A percentile compares a stretch with the other conserved stretches of the same genome.
These are phyloP conservation scores for Sylvilagus bachmani DNA, from an alignment of 2,113 vertebrate species.

Conservation along the genomic window DNA sequence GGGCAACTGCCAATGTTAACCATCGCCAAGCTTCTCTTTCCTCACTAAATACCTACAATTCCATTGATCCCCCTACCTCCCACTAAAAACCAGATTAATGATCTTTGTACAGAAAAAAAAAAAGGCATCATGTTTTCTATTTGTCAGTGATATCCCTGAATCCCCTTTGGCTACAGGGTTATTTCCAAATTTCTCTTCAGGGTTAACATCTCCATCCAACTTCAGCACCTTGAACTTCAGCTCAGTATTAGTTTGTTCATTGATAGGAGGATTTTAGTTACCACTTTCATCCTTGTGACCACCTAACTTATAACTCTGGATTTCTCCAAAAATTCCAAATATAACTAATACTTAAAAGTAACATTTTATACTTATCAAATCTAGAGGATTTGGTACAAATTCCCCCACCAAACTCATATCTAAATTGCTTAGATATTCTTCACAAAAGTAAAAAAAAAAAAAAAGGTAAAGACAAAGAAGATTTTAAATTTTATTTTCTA, in stretches of 20 bases:
- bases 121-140: neutral
- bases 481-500: neutral
- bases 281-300: too few relatives aligned
- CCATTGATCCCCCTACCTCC: too few relatives aligned
- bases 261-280: neutral
- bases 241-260: neutral
- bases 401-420: neutral
- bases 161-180: accelerated
- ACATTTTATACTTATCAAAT: neutral
- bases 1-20: neutral
- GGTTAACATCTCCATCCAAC: neutral
- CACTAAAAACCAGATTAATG: neutral
- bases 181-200: neutral
- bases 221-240: neutral
- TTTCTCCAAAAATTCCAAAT: neutral
- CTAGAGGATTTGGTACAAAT: accelerated
- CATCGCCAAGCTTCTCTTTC: neutral
- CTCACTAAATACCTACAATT: neutral
- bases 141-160: neutral
- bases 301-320: neutral
- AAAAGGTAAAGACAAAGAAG: neutral
- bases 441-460: neutral
- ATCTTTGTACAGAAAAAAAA: neutral
- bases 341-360: too few relatives aligned
- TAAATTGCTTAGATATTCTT: too few relatives aligned